Base-by-base conservation (phyloP, 1,140 invertebrate genomes). In the Medauroidea extradentata region DNA sequence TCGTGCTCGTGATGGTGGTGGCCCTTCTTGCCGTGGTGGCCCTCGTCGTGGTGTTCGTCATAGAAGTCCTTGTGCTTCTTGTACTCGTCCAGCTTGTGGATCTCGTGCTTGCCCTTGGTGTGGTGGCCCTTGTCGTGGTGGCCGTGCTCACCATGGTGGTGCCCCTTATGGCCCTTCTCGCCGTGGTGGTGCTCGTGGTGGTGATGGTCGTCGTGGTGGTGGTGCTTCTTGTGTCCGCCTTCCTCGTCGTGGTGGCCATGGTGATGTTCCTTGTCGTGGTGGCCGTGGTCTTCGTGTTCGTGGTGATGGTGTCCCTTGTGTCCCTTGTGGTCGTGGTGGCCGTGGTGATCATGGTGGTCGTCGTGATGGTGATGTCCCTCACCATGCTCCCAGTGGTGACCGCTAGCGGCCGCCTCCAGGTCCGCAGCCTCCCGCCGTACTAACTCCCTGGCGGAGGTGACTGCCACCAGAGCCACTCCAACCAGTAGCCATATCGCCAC, bases 281-380 rank as follows among this genome's bases (percentile, higher is more conserved):
- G n/a, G n/a, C n/a, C n/a, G n/a, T n/a, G n/a, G n/a, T n/a, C 83
- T n/a, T 83, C 83, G 65, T 88, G 86, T 70, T 87, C 85, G 61
- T 78, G 84, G 54, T 83, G 79, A 62, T 85, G 81, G 49, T 80
- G 77, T 34, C 83, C 80, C 65, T 86, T 80, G 46, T 81, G 79
- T 67, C 85, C 63, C 63, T 87, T 85, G 64, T 83, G 77, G 68
- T 86, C 84, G 38, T 87, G 81, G 9, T 83, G 78, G 0, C 83
- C 84, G 23, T 84, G 73, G 24, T 74, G 74, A 50, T 72, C 70
- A 59, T 83, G 79, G 53, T 83, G 80, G 51, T 83, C 78, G 5
- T 78, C 69, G 62, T 84, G 80, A 51, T 83, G 76, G 48, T 83
- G 78, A 34, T 79, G 76, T 0, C 81, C 81, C 0, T 76, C 81